phyloP scores from a whole-genome alignment of 1,140 invertebrate genomes.

The Bradysia coprophila region DNA sequence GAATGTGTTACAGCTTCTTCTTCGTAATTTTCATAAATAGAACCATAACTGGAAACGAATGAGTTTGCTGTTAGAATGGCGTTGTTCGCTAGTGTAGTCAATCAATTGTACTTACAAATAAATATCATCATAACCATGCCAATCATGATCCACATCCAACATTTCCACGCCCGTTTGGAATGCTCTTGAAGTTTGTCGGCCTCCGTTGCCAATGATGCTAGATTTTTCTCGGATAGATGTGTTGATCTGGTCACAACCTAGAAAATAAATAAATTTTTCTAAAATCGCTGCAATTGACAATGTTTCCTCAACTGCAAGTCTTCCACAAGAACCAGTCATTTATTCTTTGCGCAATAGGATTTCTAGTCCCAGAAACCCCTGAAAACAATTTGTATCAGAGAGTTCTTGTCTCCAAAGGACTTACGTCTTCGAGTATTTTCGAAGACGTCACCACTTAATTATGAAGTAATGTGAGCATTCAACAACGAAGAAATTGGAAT shows the following conservation, averaged over 20 bases:
- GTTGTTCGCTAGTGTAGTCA: constrained; percentile 5
- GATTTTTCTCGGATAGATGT: constrained; percentile 59
- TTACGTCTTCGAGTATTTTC: too few species aligned
- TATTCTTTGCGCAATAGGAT: too few species aligned
- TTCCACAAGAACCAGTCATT: too few species aligned
- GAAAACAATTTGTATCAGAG: too few species aligned
- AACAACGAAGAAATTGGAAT: too few species aligned
- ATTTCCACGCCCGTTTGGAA: constrained; percentile 73
- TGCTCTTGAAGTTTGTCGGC: constrained; percentile 66
- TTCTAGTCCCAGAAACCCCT: too few species aligned
- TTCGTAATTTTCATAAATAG: constrained; percentile 62
- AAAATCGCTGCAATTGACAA: neutral
- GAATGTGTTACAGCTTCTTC: constrained; percentile 34
- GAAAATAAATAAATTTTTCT: constrained; percentile 12
- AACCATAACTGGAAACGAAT: constrained; percentile 43
- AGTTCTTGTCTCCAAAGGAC: too few species aligned
- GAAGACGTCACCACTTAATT: too few species aligned
- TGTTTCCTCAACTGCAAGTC: neutral
- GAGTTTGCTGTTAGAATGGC: constrained; percentile 4
- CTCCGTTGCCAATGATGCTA: constrained; percentile 55
- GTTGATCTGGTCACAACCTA: constrained; percentile 55
- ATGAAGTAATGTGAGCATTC: too few species aligned
- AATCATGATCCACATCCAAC: constrained; percentile 86
- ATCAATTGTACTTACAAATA: constrained; percentile 44
- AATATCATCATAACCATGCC: constrained; percentile 67